Evolutionary conservation across 2,113 vertebrate species (phyloP).

Genomic region (Tapirus terrestris): DNA sequence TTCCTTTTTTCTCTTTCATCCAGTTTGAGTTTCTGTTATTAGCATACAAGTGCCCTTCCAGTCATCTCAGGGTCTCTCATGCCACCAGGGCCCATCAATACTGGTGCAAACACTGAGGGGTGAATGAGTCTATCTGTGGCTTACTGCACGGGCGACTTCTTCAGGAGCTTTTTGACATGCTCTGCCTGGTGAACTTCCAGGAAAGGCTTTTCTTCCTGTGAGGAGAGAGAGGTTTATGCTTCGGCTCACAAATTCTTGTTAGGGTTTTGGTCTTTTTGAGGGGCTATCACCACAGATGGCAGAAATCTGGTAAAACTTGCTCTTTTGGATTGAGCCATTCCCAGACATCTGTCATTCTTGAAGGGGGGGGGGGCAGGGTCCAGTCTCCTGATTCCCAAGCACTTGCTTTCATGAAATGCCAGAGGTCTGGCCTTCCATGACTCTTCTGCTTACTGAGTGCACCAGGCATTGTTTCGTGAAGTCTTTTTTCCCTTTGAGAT

Average conservation of each 20-base stretch:
- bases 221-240: neutral
- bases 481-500: neutral
- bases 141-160: too few species aligned
- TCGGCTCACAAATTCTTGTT: neutral
- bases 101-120: too few species aligned
- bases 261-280: neutral
- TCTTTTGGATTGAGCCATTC: neutral
- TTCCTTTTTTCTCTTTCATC: too few species aligned
- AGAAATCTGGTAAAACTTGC: neutral
- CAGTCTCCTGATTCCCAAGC: neutral
- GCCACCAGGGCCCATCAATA: too few species aligned
- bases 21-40: too few species aligned
- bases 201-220: conserved; percentile 85
- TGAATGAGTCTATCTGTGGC: too few species aligned
- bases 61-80: too few species aligned
- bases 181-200: conserved; percentile 87
- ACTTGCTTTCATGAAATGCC: neutral
- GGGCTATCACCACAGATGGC: fast-evolving
- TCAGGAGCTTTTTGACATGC: conserved; percentile 90
- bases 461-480: neutral
- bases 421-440: neutral
- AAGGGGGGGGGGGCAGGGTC: too few species aligned
- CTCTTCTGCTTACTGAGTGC: too few species aligned
- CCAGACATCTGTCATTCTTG: neutral
- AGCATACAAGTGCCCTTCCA: too few species aligned